A percentile compares a stretch with the other conserved stretches of the same genome.
phyloP scores from a whole-genome alignment of 2,113 vertebrate species.

The Planiliza haematocheilus region DNA sequence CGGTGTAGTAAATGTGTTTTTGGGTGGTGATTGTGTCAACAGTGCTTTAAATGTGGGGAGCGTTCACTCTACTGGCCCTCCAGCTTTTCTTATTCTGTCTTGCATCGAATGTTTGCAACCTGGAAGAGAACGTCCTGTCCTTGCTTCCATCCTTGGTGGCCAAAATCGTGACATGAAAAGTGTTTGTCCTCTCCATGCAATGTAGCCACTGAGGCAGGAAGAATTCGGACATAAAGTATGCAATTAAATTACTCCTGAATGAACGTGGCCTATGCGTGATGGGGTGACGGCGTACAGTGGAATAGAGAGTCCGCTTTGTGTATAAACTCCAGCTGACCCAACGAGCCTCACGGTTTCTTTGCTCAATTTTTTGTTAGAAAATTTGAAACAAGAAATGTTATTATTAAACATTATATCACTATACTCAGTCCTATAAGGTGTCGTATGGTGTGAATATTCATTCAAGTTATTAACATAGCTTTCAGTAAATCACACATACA shows the following conservation, averaged over 20 bases:
- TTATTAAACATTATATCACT: not conserved
- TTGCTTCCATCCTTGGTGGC: conserved; percentile 30
- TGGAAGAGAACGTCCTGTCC: conserved; percentile 38
- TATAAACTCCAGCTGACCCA: conserved; percentile 62
- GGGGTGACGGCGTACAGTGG: conserved; percentile 47
- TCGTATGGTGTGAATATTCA: not conserved
- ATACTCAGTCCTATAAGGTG: too few relatives aligned
- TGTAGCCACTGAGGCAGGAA: conserved; percentile 61
- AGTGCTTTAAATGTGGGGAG: conserved; percentile 37
- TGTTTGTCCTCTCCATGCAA: conserved; percentile 64
- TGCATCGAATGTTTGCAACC: conserved; percentile 45
- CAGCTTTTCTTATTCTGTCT: conserved; percentile 20
- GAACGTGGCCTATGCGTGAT: conserved; percentile 69
- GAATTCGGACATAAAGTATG: conserved; percentile 75
- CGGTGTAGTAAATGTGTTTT: conserved; percentile 78
- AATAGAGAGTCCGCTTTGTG: conserved; percentile 70
- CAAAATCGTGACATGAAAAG: conserved; percentile 53
- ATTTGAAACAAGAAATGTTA: not conserved
- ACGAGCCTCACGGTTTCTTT: conserved; percentile 4
- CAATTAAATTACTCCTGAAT: conserved; percentile 78
- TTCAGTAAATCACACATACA: not conserved
- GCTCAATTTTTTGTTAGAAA: too few relatives aligned
- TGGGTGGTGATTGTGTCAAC: conserved; percentile 61
- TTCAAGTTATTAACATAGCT: conserved; percentile 7
- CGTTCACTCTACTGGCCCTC: conserved; percentile 9